These are phyloP conservation scores for Acanthopleura granulata DNA, from an alignment of 2,888 invertebrate species.

Conservation along the genomic window DNA sequence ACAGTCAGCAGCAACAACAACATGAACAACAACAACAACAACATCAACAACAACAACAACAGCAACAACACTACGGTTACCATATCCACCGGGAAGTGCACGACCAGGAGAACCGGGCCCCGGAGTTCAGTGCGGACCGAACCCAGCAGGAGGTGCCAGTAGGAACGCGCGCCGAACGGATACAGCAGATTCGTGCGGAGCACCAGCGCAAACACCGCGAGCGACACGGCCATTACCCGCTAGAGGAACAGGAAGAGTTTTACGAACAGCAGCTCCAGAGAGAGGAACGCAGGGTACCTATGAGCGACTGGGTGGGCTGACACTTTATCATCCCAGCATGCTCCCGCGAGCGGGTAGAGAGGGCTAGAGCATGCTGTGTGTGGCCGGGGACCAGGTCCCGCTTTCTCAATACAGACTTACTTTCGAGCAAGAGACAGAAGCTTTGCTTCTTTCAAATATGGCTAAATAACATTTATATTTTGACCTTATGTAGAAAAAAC, in stretches of 20 bases:
- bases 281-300: constrained; percentile 48
- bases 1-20: constrained; percentile 65
- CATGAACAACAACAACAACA: constrained; percentile 46
- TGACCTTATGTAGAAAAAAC: no score
- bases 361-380: no score
- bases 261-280: constrained; percentile 59
- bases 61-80: constrained; percentile 26
- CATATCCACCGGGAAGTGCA: constrained; percentile 16
- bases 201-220: constrained; percentile 75
- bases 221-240: constrained; percentile 75
- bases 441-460: no score
- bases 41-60: constrained; percentile 23
- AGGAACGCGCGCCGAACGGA: constrained; percentile 67
- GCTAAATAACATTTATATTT: no score
- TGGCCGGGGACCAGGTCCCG: no score
- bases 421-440: no score
- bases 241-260: constrained; percentile 71
- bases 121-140: not conserved
- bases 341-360: no score
- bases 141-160: not conserved
- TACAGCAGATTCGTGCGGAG: constrained; percentile 72
- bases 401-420: no score
- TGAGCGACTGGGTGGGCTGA: not conserved
- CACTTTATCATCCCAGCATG: not conserved
- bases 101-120: constrained; percentile 1